Evolutionary conservation across 2,888 invertebrate species (phyloP), one percentile per base, ranked within the genome.

Genomic region (Antitype chi): DNA sequence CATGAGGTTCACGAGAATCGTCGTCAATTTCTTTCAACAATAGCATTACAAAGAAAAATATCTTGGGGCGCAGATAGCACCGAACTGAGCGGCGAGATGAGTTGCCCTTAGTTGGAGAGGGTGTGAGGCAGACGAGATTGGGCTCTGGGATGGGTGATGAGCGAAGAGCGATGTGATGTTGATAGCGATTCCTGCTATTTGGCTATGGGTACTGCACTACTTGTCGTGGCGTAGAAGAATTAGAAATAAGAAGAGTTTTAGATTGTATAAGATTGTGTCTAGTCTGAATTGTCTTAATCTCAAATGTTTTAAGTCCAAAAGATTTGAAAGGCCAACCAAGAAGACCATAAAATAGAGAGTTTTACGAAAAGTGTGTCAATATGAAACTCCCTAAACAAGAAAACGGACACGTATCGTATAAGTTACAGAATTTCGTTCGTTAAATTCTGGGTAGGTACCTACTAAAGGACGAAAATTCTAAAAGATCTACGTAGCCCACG

Each of bases 41-140:
- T 93, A 93, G 93, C 91, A 95, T 95, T 95, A 95, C 94, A 94
- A 94, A 95, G 95, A 95, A 96, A 96, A 96, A 96, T 95, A 95
- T 95, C 94, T 95, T 91, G 89, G 91, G 94, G 93, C 94, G 93
- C 90, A 95, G 95, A 96, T 96, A 96, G 94, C 88, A 91, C 86
- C 87, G 89, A 94, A 94, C 93, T 92, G 94, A 94, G 93, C 94
- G 94, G 93, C 91, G 92, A 96, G 96, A 96, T 96, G 96, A 96
- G 96, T 95, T 96, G 96, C 96, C 96, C 96, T 96, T 94, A 94
- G 94, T 92, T 92, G 90, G 93, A 91, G 92, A 95, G 96, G 96
- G 96, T 96, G 95, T 95, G 96, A 95, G 96, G 94, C 93, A 94
- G 91, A 93, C 93, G 92, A 93, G 94, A 94, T 94, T 93, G 90